Conservation (phyloP, 2,888 invertebrate genomes). For the Tethea ocularis region DNA sequence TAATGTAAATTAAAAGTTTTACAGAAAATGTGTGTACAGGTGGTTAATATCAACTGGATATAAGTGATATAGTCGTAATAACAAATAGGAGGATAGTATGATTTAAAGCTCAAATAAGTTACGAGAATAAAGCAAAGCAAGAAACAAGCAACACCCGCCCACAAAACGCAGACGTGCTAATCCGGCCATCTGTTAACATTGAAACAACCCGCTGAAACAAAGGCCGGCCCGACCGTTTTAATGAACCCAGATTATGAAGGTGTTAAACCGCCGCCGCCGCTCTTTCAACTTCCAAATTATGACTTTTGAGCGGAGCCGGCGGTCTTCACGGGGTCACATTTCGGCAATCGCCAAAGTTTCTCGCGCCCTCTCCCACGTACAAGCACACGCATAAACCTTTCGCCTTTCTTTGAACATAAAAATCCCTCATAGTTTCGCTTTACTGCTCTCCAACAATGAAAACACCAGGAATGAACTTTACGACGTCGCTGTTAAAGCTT, state of each 20-base stretch:
- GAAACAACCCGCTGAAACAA: slow-evolving; percentile 81
- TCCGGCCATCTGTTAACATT: slow-evolving; percentile 79
- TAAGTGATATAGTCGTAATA: not conserved
- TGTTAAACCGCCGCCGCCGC: slow-evolving; percentile 78
- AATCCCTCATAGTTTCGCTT: slow-evolving; percentile 61
- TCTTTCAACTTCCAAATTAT: slow-evolving; percentile 83
- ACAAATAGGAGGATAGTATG: slow-evolving; percentile 12
- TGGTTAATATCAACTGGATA: not conserved
- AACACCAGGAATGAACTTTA: slow-evolving; percentile 59
- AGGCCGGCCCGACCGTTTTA: slow-evolving; percentile 76
- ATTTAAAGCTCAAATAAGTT: slow-evolving; percentile 29
- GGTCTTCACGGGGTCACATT: slow-evolving; percentile 74
- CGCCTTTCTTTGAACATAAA: slow-evolving; percentile 65
- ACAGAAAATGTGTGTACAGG: not conserved
- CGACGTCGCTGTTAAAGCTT: slow-evolving; percentile 51
- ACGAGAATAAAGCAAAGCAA: slow-evolving; percentile 37
- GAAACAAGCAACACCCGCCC: slow-evolving; percentile 51
- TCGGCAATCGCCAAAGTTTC: slow-evolving; percentile 70
- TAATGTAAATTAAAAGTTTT: not conserved
- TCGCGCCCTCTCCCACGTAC: slow-evolving; percentile 59
- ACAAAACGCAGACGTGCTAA: slow-evolving; percentile 67
- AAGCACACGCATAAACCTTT: slow-evolving; percentile 55
- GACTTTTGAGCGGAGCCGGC: slow-evolving; percentile 68
- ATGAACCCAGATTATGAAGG: slow-evolving; percentile 83
- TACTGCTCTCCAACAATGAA: slow-evolving; percentile 41